Conservation (phyloP, 2,888 invertebrate species). For the Sphinx pinastri region DNA sequence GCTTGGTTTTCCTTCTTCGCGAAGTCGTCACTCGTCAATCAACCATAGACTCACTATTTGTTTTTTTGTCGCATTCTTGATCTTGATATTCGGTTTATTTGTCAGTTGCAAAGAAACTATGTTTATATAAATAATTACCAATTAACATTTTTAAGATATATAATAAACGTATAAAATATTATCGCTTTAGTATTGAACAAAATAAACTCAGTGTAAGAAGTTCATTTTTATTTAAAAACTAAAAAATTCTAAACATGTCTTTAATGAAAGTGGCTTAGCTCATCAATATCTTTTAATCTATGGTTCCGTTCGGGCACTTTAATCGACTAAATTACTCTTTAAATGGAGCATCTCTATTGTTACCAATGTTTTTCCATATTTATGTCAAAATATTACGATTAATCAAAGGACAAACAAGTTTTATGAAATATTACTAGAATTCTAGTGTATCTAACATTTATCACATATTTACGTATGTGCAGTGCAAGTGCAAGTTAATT, state of each 20-base stretch:
- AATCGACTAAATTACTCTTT: not conserved
- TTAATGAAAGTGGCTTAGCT: no score
- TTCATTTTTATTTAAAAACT: no score
- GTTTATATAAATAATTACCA: not conserved
- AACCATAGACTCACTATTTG: constrained; percentile 42
- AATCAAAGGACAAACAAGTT: not conserved
- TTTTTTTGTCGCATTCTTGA: constrained; percentile 16
- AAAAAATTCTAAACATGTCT: no score
- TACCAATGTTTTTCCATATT: not conserved
- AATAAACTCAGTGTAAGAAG: no score
- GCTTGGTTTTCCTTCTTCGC: constrained; percentile 45
- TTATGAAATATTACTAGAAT: not conserved
- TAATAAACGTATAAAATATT: no score
- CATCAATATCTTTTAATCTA: no score
- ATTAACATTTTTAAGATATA: no score
- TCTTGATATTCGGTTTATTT: not conserved
- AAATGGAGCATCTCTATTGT: not conserved
- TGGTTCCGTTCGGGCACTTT: not conserved
- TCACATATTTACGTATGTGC: not conserved
- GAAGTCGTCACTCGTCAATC: constrained; percentile 52
- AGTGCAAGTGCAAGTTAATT: constrained; percentile 7
- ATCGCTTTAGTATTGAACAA: no score
- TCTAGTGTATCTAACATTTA: not conserved
- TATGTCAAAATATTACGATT: constrained; percentile 1
- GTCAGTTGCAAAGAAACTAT: not conserved